Percentiles rank a stretch among this genome's conserved stretches.
Conservation (phyloP, 2,113 vertebrate species). For the Erinaceus europaeus region DNA sequence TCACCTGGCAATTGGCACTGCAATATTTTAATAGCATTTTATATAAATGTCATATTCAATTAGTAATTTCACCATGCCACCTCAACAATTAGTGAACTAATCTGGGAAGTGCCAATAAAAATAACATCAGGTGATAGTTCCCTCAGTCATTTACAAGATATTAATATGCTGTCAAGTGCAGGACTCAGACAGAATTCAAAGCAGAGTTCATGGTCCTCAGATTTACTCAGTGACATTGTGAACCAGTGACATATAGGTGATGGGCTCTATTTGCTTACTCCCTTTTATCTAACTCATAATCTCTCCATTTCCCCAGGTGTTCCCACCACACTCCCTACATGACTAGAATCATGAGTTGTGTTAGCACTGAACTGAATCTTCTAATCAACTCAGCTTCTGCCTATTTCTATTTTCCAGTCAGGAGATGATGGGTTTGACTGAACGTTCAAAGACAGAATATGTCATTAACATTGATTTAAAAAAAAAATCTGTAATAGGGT, state of each 20-base stretch:
- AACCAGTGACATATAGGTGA: not conserved
- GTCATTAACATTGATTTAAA: not conserved
- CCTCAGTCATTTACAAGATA: not conserved
- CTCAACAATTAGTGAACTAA: constrained; percentile 49
- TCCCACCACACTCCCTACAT: not conserved
- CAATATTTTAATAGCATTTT: constrained; percentile 37
- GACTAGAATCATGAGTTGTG: not conserved
- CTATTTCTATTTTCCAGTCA: constrained; percentile 10
- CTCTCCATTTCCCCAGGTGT: constrained; percentile 19
- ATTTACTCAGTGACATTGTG: not conserved
- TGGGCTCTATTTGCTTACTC: not conserved
- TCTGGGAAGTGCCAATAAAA: constrained; percentile 40
- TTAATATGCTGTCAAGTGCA: constrained; percentile 33
- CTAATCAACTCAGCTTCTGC: constrained; percentile 10
- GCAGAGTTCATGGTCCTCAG: not conserved
- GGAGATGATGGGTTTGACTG: not conserved
- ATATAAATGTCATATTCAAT: constrained; percentile 22
- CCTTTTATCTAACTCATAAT: constrained; percentile 32
- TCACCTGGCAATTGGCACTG: not conserved
- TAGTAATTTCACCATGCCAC: constrained; percentile 12
- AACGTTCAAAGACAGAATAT: not conserved
- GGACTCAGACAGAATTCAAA: constrained; percentile 42
- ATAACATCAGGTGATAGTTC: constrained; percentile 4
- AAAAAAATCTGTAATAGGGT: not conserved
- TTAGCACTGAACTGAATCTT: not conserved